Percentiles rank a stretch among this genome's conserved stretches.
Evolutionary conservation across 1,140 invertebrate species (phyloP).

Genomic region (Limonius californicus): DNA sequence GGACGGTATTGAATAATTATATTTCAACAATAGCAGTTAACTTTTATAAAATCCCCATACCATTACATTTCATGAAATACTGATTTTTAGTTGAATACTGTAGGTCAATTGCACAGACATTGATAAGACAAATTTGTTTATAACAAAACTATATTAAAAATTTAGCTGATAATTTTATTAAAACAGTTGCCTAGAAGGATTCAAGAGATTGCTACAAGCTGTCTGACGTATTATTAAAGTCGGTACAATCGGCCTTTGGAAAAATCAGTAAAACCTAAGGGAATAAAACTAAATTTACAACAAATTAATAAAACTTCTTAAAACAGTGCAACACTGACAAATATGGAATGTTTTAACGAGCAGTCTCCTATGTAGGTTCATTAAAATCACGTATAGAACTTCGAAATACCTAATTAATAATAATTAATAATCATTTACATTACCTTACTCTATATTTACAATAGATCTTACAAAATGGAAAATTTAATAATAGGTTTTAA

Average conservation of each 20-base stretch:
- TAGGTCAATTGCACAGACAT: too few relatives aligned
- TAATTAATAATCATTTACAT: neutral
- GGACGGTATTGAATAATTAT: constrained; percentile 1
- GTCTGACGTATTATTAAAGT: neutral
- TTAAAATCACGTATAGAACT: constrained; percentile 1
- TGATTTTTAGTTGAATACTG: too few relatives aligned
- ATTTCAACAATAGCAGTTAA: too few relatives aligned
- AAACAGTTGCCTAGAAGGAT: neutral
- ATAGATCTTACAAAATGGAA: constrained; percentile 8
- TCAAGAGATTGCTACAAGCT: neutral
- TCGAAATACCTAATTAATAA: neutral
- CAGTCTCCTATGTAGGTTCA: constrained; percentile 2
- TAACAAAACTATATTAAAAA: neutral
- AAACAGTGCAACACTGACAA: neutral
- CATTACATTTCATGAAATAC: too few relatives aligned
- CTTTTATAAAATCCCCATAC: too few relatives aligned
- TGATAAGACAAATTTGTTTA: neutral
- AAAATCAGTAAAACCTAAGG: neutral
- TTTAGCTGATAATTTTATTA: neutral
- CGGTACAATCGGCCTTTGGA: neutral
- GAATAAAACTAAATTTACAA: constrained; percentile 9
- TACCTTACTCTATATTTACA: constrained; percentile 12
- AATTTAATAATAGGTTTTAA: neutral
- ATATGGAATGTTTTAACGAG: constrained; percentile 9
- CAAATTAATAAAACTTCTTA: constrained; percentile 5